phyloP scores from a whole-genome alignment of 2,797 vertebrate species.

The Sebastiscus albofasciatus region DNA sequence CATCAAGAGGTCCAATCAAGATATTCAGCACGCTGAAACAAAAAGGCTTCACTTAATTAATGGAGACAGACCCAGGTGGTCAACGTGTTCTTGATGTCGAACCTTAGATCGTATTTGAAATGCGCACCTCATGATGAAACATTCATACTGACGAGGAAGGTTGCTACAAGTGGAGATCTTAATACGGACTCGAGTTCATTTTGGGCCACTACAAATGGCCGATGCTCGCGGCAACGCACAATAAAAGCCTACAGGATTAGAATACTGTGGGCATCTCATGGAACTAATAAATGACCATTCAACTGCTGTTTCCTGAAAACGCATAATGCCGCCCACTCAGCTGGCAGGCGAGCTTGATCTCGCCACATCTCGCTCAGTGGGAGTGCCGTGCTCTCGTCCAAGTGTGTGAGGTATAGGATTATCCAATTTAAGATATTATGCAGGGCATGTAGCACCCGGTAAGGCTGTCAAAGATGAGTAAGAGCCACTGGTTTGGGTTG shows the following conservation, averaged over 20 bases:
- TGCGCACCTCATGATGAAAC: conserved; percentile 24
- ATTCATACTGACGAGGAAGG: conserved; percentile 5
- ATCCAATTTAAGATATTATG: conserved; percentile 54
- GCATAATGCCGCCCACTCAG: conserved; percentile 46
- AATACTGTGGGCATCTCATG: conserved; percentile 33
- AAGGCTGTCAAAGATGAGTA: conserved; percentile 35
- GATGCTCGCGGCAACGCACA: conserved; percentile 11
- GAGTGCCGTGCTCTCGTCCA: conserved; percentile 9
- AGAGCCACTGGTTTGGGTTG: conserved; percentile 37
- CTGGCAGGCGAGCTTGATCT: conserved; percentile 38
- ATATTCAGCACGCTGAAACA: conserved; percentile 41
- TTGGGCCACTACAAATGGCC: background rate
- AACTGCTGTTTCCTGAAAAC: conserved; percentile 42
- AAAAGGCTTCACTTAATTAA: conserved; percentile 61
- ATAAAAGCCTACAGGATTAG: conserved; percentile 29
- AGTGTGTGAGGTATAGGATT: conserved; percentile 43
- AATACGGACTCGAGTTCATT: background rate
- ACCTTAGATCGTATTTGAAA: conserved; percentile 41
- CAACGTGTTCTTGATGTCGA: conserved; percentile 32
- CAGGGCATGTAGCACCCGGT: conserved; percentile 27
- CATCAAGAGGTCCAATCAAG: conserved; percentile 62
- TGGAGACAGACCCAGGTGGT: conserved; percentile 40
- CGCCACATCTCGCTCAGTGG: conserved; percentile 12
- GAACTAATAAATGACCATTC: conserved; percentile 55
- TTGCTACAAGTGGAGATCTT: background rate